Evolutionary conservation across 2,888 invertebrate genomes (phyloP), one percentile per base, ranked within the genome.

Genomic region (Cyclophora albipunctata): DNA sequence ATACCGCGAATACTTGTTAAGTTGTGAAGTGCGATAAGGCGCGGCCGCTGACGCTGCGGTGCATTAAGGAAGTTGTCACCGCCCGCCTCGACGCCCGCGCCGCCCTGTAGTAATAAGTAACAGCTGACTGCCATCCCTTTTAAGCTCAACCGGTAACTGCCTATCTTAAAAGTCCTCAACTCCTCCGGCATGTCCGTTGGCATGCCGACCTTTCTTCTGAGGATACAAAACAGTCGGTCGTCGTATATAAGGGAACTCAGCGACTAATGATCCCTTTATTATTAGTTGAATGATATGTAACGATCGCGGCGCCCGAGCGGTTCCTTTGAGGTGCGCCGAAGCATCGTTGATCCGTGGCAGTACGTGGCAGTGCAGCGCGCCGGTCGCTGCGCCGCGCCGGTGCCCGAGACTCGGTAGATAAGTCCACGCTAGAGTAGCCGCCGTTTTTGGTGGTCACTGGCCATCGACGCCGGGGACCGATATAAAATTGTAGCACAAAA

Each of bases 1-100:
- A 91, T 92, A 92, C 90, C 88, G 89, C 90, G 86, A 90, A 90
- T 91, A 91, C 84, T 89, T 90, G 90, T 92, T 91, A 91, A 91
- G 91, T 91, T 91, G 88, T 89, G 89, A 89, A 88, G 83, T 86
- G 88, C 84, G 84, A 85, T 70, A 64, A 54, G 82, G 84, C 78
- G 79, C 78, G 82, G 79, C 76, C 75, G 81, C 62, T 74, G 84
- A 81, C 70, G 86, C 82, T 77, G 81, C 80, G 84, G 69, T 75
- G 79, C 60, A 37, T 41, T 51, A 46, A 50, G 59, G 81, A 57
- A 79, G 81, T 81, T 81, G 85, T 76, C 77, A 77, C 75, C 82
- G 83, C 79, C 74, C 64, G 82, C 84, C 76, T 82, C 76, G 78
- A 60, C 80, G 76, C 78, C 79, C 84, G 80, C 78, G 79, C 84